Percentiles rank a stretch among this genome's conserved stretches.
Evolutionary conservation across 2,888 invertebrate species (phyloP).

Genomic region (Resseliella maxima): DNA sequence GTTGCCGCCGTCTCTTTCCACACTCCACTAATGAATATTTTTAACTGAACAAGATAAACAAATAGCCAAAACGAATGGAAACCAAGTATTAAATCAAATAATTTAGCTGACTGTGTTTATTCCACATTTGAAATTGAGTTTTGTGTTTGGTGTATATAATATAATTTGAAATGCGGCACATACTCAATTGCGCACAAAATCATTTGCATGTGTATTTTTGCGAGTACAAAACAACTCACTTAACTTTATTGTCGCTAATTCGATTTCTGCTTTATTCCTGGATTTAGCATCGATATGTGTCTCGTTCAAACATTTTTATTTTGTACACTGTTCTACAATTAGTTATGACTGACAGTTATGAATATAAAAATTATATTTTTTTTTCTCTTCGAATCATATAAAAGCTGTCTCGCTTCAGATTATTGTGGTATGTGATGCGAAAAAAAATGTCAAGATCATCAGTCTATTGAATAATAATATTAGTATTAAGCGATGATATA

Average conservation of each 20-base stretch:
- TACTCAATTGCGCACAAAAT: constrained; percentile 15
- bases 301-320: neutral
- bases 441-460: neutral
- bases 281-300: neutral
- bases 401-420: neutral
- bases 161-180: neutral
- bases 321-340: too few species aligned
- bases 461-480: neutral
- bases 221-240: neutral
- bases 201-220: neutral
- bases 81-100: constrained; percentile 15
- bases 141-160: neutral
- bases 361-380: neutral
- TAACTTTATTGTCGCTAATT: neutral
- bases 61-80: constrained; percentile 3
- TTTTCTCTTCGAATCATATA: neutral
- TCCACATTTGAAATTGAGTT: too few species aligned
- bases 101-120: too few species aligned
- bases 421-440: neutral
- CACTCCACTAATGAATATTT: neutral
- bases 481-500: neutral
- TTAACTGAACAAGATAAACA: constrained; percentile 38
- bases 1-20: neutral
- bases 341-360: too few species aligned
- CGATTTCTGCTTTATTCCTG: neutral